Evolutionary conservation across 2,113 vertebrate species (phyloP).

Genomic region (Ceratotherium simum): DNA sequence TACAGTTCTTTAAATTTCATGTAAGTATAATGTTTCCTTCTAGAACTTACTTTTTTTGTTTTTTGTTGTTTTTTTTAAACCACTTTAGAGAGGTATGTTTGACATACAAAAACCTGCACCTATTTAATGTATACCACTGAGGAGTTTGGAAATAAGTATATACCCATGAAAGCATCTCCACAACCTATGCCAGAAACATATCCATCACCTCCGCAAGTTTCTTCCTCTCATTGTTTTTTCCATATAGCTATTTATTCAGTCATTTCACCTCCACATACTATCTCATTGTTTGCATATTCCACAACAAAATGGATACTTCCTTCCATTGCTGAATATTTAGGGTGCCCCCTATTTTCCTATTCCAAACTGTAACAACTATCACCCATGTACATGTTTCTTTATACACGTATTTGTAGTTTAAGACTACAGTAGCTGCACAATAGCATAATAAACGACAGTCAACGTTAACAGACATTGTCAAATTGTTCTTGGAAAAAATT

Average conservation of each 20-base stretch:
- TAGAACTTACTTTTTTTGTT: background rate
- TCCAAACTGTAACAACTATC: background rate
- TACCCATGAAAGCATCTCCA: background rate
- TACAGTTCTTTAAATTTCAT: background rate
- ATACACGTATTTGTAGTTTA: background rate
- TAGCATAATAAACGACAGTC: background rate
- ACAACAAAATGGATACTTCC: background rate
- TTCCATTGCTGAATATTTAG: background rate
- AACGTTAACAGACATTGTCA: background rate
- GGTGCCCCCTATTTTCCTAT: background rate
- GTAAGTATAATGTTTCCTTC: background rate
- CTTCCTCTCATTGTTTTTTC: background rate
- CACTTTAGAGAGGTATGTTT: background rate
- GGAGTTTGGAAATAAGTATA: background rate
- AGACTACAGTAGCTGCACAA: background rate
- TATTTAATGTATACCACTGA: background rate
- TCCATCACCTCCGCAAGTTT: background rate
- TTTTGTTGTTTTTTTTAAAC: background rate
- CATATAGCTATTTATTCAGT: background rate
- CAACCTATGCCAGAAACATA: background rate
- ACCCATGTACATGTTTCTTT: background rate
- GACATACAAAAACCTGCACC: background rate
- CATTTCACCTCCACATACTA: background rate
- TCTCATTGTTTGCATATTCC: background rate
- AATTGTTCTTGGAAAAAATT: background rate